phyloP scores from a whole-genome alignment of 2,888 invertebrate genomes.

The Geophilus truncorum region DNA sequence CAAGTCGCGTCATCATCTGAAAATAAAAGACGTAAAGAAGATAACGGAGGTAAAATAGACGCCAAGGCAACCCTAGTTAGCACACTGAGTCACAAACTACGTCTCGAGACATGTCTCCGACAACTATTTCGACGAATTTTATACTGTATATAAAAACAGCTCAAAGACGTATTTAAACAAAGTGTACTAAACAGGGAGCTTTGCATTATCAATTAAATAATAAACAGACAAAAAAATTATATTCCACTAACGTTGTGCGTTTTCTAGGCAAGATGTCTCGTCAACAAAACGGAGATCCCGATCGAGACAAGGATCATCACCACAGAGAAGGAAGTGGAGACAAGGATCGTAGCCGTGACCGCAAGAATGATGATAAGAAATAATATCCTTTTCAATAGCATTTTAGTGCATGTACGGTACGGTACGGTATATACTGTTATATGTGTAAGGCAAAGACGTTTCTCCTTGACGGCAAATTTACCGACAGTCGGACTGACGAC shows the following conservation, averaged over 20 bases:
- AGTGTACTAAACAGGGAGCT: too few species aligned
- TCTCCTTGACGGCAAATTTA: background rate
- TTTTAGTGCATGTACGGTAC: too few species aligned
- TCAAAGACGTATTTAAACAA: too few species aligned
- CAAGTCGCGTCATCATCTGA: background rate
- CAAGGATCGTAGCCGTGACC: slow-evolving; percentile 9
- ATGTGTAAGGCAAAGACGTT: background rate
- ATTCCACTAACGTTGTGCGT: background rate
- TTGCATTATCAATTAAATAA: too few species aligned
- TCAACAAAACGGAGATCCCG: slow-evolving; percentile 36
- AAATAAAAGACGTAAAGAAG: background rate
- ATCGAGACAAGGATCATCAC: slow-evolving; percentile 34
- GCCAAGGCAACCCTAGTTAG: too few species aligned
- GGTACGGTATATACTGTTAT: too few species aligned
- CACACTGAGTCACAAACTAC: too few species aligned
- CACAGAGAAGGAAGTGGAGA: slow-evolving; percentile 31
- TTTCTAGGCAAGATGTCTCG: slow-evolving; percentile 27
- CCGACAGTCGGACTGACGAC: background rate
- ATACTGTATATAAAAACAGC: too few species aligned
- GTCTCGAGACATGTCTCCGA: too few species aligned
- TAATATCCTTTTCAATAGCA: slow-evolving; percentile 29
- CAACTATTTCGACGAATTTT: too few species aligned
- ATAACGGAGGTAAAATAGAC: background rate
- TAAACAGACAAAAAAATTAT: background rate
- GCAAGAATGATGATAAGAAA: slow-evolving; percentile 25